Conservation (phyloP, 2,888 invertebrate genomes). For the Drosophila borealis region DNA sequence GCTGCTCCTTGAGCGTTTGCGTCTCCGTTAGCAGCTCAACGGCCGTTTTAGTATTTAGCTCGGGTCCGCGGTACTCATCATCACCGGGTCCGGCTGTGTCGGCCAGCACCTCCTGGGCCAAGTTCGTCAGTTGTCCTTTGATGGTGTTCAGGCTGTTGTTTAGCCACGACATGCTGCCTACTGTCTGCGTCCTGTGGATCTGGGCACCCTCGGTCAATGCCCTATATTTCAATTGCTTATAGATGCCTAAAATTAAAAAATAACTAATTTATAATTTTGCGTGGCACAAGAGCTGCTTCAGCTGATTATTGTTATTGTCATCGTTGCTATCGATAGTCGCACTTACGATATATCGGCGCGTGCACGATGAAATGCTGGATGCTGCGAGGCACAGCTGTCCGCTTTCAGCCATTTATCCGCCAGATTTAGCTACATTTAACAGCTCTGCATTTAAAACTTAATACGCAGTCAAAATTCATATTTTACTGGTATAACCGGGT, state of each 20-base stretch:
- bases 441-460: not conserved
- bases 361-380: constrained; percentile 34
- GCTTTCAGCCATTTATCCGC: not conserved
- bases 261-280: constrained; percentile 66
- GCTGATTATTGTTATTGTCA: constrained; percentile 77
- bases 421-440: not conserved
- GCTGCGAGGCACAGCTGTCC: constrained; percentile 18
- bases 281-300: constrained; percentile 75
- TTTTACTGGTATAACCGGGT: not conserved
- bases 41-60: constrained; percentile 57
- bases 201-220: constrained; percentile 19
- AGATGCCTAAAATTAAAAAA: constrained; percentile 48
- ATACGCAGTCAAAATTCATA: not conserved
- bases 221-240: constrained; percentile 12
- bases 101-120: constrained; percentile 95
- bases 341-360: constrained; percentile 26
- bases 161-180: constrained; percentile 88
- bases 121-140: constrained; percentile 94
- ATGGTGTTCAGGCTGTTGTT: constrained; percentile 87
- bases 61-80: constrained; percentile 65
- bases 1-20: constrained; percentile 85
- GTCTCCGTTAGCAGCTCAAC: constrained; percentile 78
- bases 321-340: constrained; percentile 44
- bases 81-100: constrained; percentile 88
- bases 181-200: constrained; percentile 31